phyloP scores from a whole-genome alignment of 2,113 vertebrate species.

The Rana temporaria region DNA sequence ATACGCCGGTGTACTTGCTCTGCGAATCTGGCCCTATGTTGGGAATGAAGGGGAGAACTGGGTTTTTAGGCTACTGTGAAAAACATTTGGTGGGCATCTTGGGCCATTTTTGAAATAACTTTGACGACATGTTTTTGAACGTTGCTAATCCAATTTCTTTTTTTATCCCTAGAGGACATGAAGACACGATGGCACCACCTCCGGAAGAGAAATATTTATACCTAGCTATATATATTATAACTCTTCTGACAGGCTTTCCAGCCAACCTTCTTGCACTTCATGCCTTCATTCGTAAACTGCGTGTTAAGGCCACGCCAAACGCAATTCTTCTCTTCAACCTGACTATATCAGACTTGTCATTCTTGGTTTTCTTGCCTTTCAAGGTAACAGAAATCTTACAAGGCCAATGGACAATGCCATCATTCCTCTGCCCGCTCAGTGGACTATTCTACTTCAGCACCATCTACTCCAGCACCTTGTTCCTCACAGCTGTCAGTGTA shows the following conservation, averaged over 20 bases:
- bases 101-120: too few species aligned
- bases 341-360: conserved; percentile 63
- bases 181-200: conserved; percentile 38
- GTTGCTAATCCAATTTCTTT: background rate
- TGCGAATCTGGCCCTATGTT: too few species aligned
- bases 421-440: conserved; percentile 58
- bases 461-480: conserved; percentile 66
- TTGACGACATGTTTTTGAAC: background rate
- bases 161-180: conserved; percentile 30
- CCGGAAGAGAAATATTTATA: conserved; percentile 33
- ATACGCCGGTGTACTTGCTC: too few species aligned
- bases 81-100: too few species aligned
- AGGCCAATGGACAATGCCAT: conserved; percentile 60
- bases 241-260: conserved; percentile 65
- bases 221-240: conserved; percentile 62
- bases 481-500: conserved; percentile 64
- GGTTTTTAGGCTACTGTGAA: too few species aligned
- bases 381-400: conserved; percentile 60
- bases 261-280: conserved; percentile 65
- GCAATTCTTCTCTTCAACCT: conserved; percentile 65
- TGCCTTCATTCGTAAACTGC: conserved; percentile 61
- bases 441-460: conserved; percentile 66
- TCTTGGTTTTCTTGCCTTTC: conserved; percentile 64
- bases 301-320: conserved; percentile 53
- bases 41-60: too few species aligned